A percentile compares a stretch with the other conserved stretches of the same genome.
Conservation (phyloP, 2,888 invertebrate species). For the Chloroclystis v-ata region DNA sequence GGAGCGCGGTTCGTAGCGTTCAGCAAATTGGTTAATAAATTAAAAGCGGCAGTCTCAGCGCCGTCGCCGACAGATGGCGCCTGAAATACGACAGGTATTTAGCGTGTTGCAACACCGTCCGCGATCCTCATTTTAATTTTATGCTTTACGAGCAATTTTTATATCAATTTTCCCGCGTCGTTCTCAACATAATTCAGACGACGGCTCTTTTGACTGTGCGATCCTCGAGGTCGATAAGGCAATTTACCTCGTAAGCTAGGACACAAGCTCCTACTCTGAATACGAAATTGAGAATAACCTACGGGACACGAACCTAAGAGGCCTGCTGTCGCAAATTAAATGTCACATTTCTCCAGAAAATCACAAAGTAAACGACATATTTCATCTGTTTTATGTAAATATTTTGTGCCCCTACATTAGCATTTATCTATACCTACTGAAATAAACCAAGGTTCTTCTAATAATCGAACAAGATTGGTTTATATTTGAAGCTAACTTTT, state of each 20-base stretch:
- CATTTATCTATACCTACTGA: neutral
- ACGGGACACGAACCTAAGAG: constrained; percentile 14
- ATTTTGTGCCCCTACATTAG: neutral
- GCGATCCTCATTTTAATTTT: constrained; percentile 72
- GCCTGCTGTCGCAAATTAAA: constrained; percentile 8
- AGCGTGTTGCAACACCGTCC: constrained; percentile 74
- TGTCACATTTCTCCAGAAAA: neutral
- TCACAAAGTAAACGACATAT: neutral
- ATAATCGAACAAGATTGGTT: too few relatives aligned
- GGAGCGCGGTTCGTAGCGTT: constrained; percentile 64
- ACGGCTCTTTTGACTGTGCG: constrained; percentile 47
- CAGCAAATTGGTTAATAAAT: constrained; percentile 77
- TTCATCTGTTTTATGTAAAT: neutral
- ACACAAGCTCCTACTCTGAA: constrained; percentile 38
- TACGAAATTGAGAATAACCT: constrained; percentile 37
- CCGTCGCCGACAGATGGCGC: constrained; percentile 75
- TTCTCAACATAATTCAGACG: constrained; percentile 60
- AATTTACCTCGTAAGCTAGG: constrained; percentile 49
- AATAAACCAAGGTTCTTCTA: too few relatives aligned
- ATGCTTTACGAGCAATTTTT: constrained; percentile 75
- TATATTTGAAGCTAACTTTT: too few relatives aligned
- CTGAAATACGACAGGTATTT: constrained; percentile 77
- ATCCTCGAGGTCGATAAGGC: constrained; percentile 50
- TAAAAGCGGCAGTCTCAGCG: constrained; percentile 72
- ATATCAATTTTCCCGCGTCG: constrained; percentile 67